phyloP scores from a whole-genome alignment of 2,888 invertebrate species.

The Nycteola revayana region DNA sequence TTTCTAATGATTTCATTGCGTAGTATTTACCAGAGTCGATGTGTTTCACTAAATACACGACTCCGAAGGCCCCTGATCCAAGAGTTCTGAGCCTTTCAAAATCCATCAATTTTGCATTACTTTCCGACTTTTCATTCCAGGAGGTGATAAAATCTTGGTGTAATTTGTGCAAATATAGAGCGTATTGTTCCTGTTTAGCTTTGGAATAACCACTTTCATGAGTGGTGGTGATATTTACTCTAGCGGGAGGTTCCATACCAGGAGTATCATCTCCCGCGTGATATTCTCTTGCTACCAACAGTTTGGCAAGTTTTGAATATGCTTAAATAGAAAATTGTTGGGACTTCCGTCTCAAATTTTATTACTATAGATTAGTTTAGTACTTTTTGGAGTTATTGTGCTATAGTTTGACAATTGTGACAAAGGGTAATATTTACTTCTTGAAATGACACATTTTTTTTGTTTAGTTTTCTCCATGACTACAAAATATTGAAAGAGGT shows the following conservation, averaged over 20 bases:
- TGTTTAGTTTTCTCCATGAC: too few relatives aligned
- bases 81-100: slow-evolving; percentile 88
- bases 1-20: slow-evolving; percentile 95
- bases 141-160: slow-evolving; percentile 64
- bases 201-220: slow-evolving; percentile 48
- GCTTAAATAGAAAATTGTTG: too few relatives aligned
- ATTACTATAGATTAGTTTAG: too few relatives aligned
- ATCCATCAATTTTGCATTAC: slow-evolving; percentile 72
- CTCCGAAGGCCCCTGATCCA: slow-evolving; percentile 95
- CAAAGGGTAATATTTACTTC: too few relatives aligned
- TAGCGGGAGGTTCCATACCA: slow-evolving; percentile 44
- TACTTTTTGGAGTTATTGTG: too few relatives aligned
- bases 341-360: too few relatives aligned
- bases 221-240: slow-evolving; percentile 22
- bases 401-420: too few relatives aligned
- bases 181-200: slow-evolving; percentile 61
- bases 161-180: slow-evolving; percentile 55
- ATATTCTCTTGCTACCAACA: slow-evolving; percentile 15
- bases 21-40: slow-evolving; percentile 82
- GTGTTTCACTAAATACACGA: slow-evolving; percentile 88
- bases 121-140: slow-evolving; percentile 55
- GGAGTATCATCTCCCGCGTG: too few relatives aligned
- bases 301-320: slow-evolving; percentile 7
- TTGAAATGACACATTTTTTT: too few relatives aligned
- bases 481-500: too few relatives aligned